Base-by-base conservation (phyloP, 2,888 invertebrate species). In the Dermolepida albohirtum region DNA sequence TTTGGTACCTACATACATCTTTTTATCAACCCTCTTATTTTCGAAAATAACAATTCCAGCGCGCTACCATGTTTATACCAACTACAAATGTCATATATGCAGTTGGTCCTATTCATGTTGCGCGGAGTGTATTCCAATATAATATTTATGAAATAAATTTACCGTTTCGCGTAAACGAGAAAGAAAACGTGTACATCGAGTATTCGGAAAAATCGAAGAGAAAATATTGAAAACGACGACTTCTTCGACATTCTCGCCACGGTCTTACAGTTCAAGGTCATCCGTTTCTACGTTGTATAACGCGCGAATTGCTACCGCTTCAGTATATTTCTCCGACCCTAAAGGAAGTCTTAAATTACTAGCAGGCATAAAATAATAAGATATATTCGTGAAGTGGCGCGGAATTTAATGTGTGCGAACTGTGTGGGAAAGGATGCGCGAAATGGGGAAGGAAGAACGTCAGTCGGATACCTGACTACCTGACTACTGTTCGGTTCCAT, bases 371-470 rank as follows among this genome's bases (percentile, higher is more conserved):
- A 55, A 55, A 55, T 55, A 55, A 55, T 55, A 41, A 22, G 16
- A 14, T 55, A 41, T n/a, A 12, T 41, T 41, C 40, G 40, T 40
- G 10, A 55, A 55, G 40, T 22, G 17, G 14, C 7, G 10, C 17
- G 54, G 16, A 55, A 55, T 55, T 52, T 52, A 47, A 55, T 55
- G 55, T 41, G 55, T 41, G 55, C 41, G 55, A 55, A 47, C 41
- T 55, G 55, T 41, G 55, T 41, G 55, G 41, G 55, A 55, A 55
- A 55, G 27, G 40, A 41, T 55, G 5, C 17, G 55, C 8, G 41
- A 55, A 41, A 41, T 41, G 55, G n/a, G 40, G n/a, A 40, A 22
- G 41, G 41, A 52, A 52, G 39, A 41, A n/a, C n/a, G n/a, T n/a
- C n/a, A n/a, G n/a, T n/a, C n/a, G n/a, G n/a, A 17, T 17, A 55